A percentile compares a stretch with the other conserved stretches of the same genome.
Evolutionary conservation across 1,140 invertebrate genomes (phyloP).

Genomic region (Euwallacea similis): DNA sequence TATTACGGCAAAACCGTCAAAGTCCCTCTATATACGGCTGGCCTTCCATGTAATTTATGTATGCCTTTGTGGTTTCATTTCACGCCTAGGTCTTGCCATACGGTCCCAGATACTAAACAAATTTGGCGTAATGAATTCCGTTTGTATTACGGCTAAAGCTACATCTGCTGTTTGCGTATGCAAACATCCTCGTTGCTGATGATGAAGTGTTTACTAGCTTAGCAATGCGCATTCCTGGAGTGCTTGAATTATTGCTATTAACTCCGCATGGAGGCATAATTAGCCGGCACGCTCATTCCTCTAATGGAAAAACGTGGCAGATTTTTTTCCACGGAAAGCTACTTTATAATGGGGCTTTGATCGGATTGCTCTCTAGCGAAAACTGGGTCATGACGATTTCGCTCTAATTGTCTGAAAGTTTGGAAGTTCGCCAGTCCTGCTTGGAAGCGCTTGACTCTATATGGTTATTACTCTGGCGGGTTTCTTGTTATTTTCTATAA

Average conservation of each 20-base stretch:
- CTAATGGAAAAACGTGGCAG: too few species aligned
- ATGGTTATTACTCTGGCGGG: too few species aligned
- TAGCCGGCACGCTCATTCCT: too few species aligned
- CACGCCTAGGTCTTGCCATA: neutral
- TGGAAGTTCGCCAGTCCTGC: neutral
- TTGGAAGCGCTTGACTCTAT: too few species aligned
- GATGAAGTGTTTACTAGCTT: neutral
- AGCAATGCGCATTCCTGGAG: too few species aligned
- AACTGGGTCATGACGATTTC: slow-evolving; percentile 2
- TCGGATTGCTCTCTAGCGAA: neutral
- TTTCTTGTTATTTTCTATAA: too few species aligned
- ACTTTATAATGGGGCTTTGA: neutral
- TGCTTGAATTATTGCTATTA: too few species aligned
- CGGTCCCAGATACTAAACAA: neutral
- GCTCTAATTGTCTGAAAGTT: neutral
- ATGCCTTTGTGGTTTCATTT: neutral
- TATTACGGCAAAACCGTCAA: neutral
- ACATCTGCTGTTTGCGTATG: neutral
- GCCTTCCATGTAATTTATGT: neutral
- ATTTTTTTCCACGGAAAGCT: neutral
- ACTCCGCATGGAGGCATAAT: too few species aligned
- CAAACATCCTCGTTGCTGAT: neutral
- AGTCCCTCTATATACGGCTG: too few species aligned
- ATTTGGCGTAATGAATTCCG: slow-evolving; percentile 1
- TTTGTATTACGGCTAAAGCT: neutral